These are phyloP conservation scores for Acestrorhynchus altus DNA, from an alignment of 2,797 vertebrate genomes.

Conservation along the genomic window DNA sequence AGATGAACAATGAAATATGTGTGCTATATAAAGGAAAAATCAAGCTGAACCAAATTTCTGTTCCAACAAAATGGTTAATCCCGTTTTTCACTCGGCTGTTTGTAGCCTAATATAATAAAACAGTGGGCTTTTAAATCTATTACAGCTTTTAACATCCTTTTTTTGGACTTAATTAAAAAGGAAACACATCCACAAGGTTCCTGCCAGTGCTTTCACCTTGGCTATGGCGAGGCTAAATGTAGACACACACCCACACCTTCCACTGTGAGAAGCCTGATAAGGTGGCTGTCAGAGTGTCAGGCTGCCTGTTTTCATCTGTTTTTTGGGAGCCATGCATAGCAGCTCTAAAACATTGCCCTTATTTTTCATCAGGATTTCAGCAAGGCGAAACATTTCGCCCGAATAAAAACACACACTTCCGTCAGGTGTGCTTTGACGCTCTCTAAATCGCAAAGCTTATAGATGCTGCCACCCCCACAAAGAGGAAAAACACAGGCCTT, in stretches of 20 bases:
- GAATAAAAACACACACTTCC: background rate
- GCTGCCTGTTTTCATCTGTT: background rate
- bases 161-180: background rate
- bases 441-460: background rate
- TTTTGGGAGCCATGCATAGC: too few species aligned
- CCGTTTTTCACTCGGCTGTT: too few species aligned
- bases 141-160: too few species aligned
- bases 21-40: too few species aligned
- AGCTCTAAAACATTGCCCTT: slow-evolving; percentile 1
- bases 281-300: background rate
- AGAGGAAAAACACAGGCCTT: background rate
- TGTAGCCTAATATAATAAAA: too few species aligned
- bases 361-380: slow-evolving; percentile 14
- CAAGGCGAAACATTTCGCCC: slow-evolving; percentile 29
- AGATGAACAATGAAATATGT: too few species aligned
- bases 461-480: background rate
- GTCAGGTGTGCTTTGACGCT: background rate
- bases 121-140: too few species aligned
- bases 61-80: too few species aligned
- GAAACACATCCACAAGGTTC: background rate
- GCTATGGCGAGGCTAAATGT: slow-evolving; percentile 33
- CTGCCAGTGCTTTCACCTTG: slow-evolving; percentile 24
- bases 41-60: too few species aligned
- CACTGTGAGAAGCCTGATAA: slow-evolving; percentile 13
- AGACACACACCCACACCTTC: background rate